Conservation (phyloP, 2,888 invertebrate genomes). For the Acrobasis consociella region DNA sequence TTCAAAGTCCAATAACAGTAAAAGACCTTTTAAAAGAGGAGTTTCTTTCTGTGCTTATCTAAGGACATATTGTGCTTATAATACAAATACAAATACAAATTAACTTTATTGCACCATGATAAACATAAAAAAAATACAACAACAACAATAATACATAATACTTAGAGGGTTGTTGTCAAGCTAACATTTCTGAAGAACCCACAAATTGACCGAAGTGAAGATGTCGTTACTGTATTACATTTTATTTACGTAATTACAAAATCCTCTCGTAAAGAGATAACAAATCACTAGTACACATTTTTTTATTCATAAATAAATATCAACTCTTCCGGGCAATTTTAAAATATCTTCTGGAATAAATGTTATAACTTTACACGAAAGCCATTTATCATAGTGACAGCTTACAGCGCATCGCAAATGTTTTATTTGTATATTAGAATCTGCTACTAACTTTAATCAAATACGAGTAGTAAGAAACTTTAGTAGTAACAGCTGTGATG, state of each 20-base stretch:
- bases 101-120: no score
- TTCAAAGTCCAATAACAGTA: not conserved
- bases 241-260: not conserved
- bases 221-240: no score
- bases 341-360: not conserved
- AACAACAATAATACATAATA: no score
- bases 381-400: not conserved
- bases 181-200: no score
- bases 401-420: not conserved
- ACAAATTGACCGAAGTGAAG: not conserved
- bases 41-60: not conserved
- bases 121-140: no score
- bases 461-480: no score
- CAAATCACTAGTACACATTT: no score
- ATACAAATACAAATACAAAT: no score
- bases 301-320: no score
- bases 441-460: no score
- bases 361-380: not conserved
- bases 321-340: not conserved
- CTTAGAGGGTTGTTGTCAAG: no score
- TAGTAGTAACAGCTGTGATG: no score
- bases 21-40: not conserved
- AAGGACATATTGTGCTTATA: not conserved
- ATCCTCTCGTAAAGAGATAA: not conserved
- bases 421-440: not conserved